Percentiles rank a stretch among this genome's conserved stretches.
Conservation (phyloP, 2,113 vertebrate species). For the Percina caprodes region DNA sequence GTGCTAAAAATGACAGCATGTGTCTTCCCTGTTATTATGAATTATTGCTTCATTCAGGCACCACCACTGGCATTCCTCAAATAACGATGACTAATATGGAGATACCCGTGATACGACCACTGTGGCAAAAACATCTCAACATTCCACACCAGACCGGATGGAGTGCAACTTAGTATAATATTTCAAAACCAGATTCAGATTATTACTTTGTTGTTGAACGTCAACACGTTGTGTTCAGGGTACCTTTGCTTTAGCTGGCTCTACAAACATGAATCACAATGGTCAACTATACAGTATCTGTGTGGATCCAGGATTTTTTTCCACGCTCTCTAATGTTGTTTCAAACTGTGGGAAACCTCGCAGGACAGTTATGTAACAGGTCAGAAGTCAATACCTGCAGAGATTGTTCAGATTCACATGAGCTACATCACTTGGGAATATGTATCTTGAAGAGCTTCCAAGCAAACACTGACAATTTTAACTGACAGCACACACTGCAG, state of each 20-base stretch:
- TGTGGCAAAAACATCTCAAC: neutral
- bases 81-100: neutral
- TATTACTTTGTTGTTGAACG: neutral
- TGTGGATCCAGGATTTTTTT: neutral
- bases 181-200: neutral
- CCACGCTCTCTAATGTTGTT: neutral
- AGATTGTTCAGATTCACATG: conserved; percentile 13
- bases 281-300: neutral
- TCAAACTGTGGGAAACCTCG: conserved; percentile 7
- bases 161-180: no score
- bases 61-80: neutral
- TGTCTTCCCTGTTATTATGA: conserved; percentile 7
- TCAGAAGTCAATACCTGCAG: conserved; percentile 34
- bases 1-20: conserved; percentile 17
- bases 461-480: conserved; percentile 30
- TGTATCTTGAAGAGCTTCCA: conserved; percentile 9
- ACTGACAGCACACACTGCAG: conserved; percentile 17
- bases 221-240: no score
- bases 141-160: neutral
- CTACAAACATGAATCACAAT: neutral
- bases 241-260: neutral
- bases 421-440: conserved; percentile 46
- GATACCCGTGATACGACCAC: neutral
- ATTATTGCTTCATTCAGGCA: conserved; percentile 6
- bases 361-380: neutral